Conservation (phyloP, 1,140 invertebrate species). For the Trachelipus rathkii region DNA sequence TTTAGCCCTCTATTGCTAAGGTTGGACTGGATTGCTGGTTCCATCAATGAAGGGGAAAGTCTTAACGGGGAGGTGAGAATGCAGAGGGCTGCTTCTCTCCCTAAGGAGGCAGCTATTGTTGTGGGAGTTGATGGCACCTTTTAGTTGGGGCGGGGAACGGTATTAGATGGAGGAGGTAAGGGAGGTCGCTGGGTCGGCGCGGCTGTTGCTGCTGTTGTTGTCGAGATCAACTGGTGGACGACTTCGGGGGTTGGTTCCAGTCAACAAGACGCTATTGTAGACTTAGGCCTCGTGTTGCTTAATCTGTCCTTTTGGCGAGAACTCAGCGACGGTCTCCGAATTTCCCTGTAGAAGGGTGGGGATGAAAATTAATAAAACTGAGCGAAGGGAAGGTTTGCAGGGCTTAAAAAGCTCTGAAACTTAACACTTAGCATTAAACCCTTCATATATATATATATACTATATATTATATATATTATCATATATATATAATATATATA, state of each 20-base stretch:
- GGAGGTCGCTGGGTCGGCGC: slow-evolving; percentile 11
- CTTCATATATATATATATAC: too few species aligned
- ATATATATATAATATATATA: too few species aligned
- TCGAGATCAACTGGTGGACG: too few species aligned
- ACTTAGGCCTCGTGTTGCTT: slow-evolving; percentile 35
- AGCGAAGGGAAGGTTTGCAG: too few species aligned
- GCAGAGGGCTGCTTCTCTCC: neutral
- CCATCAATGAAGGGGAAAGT: neutral
- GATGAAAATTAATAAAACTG: too few species aligned
- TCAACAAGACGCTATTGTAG: slow-evolving; percentile 46
- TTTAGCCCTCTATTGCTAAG: slow-evolving; percentile 27
- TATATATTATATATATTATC: too few species aligned
- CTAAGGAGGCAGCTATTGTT: neutral
- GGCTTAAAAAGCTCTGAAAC: too few species aligned
- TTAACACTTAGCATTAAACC: too few species aligned
- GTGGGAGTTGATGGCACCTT: neutral
- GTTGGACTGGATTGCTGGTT: slow-evolving; percentile 41
- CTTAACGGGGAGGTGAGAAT: neutral
- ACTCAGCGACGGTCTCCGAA: slow-evolving; percentile 6
- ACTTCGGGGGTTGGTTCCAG: slow-evolving; percentile 44
- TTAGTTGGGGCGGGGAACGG: slow-evolving; percentile 23
- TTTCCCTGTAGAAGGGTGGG: neutral
- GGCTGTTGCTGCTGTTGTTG: neutral
- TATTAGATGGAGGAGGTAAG: slow-evolving; percentile 29
- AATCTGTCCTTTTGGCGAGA: slow-evolving; percentile 32